Conservation (phyloP, 2,888 invertebrate genomes). For the Copidosoma aretas region DNA sequence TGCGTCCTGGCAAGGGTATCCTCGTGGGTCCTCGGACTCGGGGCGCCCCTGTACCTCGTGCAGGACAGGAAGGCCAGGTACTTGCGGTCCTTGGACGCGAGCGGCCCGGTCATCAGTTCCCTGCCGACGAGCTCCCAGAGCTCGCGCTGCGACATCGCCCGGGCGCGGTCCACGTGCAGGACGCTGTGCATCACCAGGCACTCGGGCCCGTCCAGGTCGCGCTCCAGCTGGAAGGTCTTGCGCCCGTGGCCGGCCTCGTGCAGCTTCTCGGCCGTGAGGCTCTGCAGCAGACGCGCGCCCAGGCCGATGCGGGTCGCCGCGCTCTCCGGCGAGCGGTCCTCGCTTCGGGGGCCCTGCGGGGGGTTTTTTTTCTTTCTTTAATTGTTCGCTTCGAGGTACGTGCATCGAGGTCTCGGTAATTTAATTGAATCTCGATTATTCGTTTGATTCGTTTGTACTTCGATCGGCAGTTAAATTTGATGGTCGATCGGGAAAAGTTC, state of each 20-base stretch:
- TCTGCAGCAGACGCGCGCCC: constrained; percentile 82
- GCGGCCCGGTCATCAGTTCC: constrained; percentile 74
- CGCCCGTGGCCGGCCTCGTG: constrained; percentile 78
- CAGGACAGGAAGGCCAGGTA: constrained; percentile 90
- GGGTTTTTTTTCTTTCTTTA: too few relatives aligned
- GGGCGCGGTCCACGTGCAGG: constrained; percentile 74
- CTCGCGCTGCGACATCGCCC: constrained; percentile 76
- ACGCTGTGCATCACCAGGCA: constrained; percentile 79
- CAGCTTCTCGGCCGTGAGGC: constrained; percentile 86
- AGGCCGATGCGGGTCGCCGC: constrained; percentile 79
- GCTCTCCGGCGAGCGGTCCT: constrained; percentile 73
- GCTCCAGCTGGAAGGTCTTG: constrained; percentile 83
- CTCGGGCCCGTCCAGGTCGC: constrained; percentile 68
- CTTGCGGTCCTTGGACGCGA: constrained; percentile 70
- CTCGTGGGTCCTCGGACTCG: constrained; percentile 72
- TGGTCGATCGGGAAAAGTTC: too few relatives aligned
- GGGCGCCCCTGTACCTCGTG: constrained; percentile 77
- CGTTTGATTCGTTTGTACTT: too few relatives aligned
- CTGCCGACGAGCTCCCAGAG: constrained; percentile 86
- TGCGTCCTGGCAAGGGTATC: constrained; percentile 74
- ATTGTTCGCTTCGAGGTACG: too few relatives aligned
- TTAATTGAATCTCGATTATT: too few relatives aligned
- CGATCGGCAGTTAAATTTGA: too few relatives aligned
- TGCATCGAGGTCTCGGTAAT: too few relatives aligned
- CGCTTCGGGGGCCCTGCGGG: constrained; percentile 65